Base-by-base conservation (phyloP, 2,113 vertebrate species). In the Nicator chloris region DNA sequence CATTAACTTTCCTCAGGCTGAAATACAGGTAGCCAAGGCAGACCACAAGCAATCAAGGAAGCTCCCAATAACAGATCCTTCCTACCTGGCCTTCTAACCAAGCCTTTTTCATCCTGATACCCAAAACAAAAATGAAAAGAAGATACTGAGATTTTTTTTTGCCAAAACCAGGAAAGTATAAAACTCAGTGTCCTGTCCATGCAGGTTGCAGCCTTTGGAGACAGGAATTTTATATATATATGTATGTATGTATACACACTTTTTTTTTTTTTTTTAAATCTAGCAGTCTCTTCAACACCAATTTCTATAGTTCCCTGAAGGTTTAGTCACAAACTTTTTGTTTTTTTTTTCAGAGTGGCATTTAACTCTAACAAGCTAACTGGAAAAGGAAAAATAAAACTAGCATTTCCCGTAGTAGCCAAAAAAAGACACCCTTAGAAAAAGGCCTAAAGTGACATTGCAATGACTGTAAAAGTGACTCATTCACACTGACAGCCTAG, bases 401-500 rank as follows among this genome's bases (percentile, higher is more conserved):
- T 33, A 31, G 9, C n/a, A 53, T 35, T 92, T 84, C 57, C 33
- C 3, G 8, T 27, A 45, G 76, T 45, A 93, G 50, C 26, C 35
- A 82, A 82, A 83, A 93, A 63, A 24, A 60, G n/a, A 26, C 39
- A 59, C 47, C 53, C 73, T 95, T 50, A 86, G 56, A 66, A 79
- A 96, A 94, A 60, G 54, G 12, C 81, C 61, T 86, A 57, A 78
- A 88, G 28, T 31, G 76, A 21, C 69, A 88, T 19, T 90, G 56
- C 31, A 80, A 79, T 92, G 60, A 27, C 73, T 50, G 57, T 47
- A 75, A 77, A 88, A 93, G 59, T 91, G 95, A 69, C 44, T 96
- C 72, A 92, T 87, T 92, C 88, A 92, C 75, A 53, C 13, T 86
- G 90, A 76, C 59, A 95, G 44, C n/a, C 35, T 75, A 84, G 76